These are phyloP conservation scores for Mesocentrotus franciscanus DNA, from an alignment of 53 echinoderm and acorn worm genomes.

Conservation along the genomic window DNA sequence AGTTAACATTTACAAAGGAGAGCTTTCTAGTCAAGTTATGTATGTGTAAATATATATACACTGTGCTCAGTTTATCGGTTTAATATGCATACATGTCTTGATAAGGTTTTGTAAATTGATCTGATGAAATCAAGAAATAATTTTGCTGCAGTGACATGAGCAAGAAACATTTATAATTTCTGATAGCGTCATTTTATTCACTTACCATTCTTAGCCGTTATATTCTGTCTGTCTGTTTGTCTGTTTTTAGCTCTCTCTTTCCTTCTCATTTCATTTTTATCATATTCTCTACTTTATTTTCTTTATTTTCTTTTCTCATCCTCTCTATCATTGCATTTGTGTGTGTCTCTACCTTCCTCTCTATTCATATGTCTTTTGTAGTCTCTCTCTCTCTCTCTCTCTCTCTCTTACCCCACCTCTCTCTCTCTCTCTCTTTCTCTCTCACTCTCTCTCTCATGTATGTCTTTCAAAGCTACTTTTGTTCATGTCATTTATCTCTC, in stretches of 20 bases:
- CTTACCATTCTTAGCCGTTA: background rate
- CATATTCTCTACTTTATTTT: too few species aligned
- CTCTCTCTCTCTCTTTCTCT: background rate
- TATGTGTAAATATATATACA: background rate
- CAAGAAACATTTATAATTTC: background rate
- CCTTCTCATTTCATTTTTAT: background rate
- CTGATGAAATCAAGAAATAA: background rate
- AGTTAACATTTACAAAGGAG: background rate
- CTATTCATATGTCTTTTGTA: background rate
- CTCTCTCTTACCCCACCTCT: background rate
- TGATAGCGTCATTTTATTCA: background rate
- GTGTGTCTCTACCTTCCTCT: background rate
- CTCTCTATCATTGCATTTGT: background rate
- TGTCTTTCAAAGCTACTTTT: background rate
- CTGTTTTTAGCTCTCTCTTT: background rate
- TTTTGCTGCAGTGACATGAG: background rate
- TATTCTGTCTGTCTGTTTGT: background rate
- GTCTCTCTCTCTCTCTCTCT: slow-evolving; percentile 31
- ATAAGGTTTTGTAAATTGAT: background rate
- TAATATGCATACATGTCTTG: background rate
- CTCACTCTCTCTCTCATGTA: background rate
- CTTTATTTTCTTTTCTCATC: too few species aligned
- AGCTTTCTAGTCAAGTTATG: background rate
- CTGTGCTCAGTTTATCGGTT: background rate
- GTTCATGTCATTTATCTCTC: background rate